phyloP scores from a whole-genome alignment of 2,888 invertebrate genomes.

The Reticulitermes lucifugus region DNA sequence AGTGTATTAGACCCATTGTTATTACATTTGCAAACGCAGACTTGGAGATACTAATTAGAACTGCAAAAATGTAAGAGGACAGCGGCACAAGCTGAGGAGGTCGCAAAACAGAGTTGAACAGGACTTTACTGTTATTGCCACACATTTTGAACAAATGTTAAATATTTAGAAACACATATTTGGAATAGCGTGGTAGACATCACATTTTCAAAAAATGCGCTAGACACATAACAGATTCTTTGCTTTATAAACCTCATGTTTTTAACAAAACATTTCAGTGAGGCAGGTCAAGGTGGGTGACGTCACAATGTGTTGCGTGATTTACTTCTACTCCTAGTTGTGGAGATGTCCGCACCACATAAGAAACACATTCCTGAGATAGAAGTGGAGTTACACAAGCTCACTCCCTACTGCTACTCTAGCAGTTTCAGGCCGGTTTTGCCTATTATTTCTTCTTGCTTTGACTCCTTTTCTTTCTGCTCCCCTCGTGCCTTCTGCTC shows the following conservation, averaged over 20 bases:
- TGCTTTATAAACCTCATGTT: too few relatives aligned
- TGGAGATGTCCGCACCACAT: too few relatives aligned
- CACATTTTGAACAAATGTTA: too few relatives aligned
- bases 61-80: too few relatives aligned
- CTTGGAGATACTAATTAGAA: too few relatives aligned
- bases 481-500: background rate
- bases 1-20: too few relatives aligned
- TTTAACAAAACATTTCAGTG: background rate
- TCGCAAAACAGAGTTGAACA: too few relatives aligned
- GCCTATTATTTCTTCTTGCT: constrained; percentile 1
- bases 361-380: background rate
- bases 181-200: too few relatives aligned
- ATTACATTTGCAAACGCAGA: too few relatives aligned
- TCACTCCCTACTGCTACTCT: background rate
- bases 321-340: background rate
- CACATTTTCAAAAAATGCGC: background rate
- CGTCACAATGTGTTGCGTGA: constrained; percentile 1
- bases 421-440: background rate
- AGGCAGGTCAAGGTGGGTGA: background rate
- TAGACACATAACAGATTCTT: background rate
- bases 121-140: too few relatives aligned
- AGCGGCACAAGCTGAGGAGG: too few relatives aligned
- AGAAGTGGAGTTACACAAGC: background rate
- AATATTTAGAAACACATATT: too few relatives aligned
- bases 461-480: background rate